These are phyloP conservation scores for Sterrhoptilus dennistouni DNA, from an alignment of 2,113 vertebrate species.

Conservation along the genomic window DNA sequence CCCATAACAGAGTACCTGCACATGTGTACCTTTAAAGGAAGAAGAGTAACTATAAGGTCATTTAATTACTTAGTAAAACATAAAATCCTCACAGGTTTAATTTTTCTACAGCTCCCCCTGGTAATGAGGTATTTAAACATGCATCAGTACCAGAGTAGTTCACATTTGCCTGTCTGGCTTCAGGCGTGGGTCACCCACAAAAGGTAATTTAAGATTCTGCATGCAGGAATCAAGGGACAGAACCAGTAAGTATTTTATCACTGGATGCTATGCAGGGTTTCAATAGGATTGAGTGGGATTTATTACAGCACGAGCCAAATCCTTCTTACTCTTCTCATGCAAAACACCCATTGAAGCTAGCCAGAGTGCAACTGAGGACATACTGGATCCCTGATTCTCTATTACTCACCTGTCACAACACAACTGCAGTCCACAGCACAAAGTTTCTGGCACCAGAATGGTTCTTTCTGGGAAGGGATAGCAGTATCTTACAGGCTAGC, in stretches of 20 bases:
- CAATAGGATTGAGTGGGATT: constrained; percentile 30
- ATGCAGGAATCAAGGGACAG: neutral
- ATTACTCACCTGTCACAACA: neutral
- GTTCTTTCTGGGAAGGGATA: neutral
- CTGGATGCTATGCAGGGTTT: neutral
- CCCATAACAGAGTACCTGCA: neutral
- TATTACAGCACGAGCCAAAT: constrained; percentile 32
- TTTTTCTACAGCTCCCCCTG: neutral
- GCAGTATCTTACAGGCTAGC: neutral
- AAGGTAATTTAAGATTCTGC: neutral
- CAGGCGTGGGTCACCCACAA: neutral
- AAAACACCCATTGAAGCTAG: constrained; percentile 20
- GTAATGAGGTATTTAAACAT: neutral
- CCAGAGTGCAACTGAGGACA: constrained; percentile 13
- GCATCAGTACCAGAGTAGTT: neutral
- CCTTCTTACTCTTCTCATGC: constrained; percentile 40
- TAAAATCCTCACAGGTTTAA: neutral
- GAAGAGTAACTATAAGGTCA: neutral
- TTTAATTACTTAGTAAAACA: neutral
- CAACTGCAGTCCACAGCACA: neutral
- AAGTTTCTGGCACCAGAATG: neutral
- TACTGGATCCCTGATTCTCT: neutral
- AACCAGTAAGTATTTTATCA: neutral
- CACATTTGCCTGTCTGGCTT: neutral
- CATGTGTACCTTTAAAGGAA: neutral